These are phyloP conservation scores for Tretioscincus oriximinensis DNA, from an alignment of 2,113 vertebrate species.

Conservation along the genomic window DNA sequence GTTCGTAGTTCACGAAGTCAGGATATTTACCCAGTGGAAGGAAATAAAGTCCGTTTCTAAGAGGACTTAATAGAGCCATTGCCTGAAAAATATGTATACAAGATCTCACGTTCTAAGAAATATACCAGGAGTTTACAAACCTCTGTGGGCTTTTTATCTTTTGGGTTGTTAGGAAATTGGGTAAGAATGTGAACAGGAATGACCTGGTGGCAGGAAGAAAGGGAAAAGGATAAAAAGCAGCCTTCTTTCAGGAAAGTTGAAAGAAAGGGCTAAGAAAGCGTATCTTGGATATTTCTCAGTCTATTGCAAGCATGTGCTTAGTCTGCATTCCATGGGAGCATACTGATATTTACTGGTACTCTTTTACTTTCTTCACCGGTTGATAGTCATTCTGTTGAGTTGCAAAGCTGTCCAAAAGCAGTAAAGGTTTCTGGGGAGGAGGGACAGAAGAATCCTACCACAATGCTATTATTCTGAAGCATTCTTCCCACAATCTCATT, in stretches of 20 bases:
- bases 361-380: neutral
- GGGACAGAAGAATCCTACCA: neutral
- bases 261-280: neutral
- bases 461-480: neutral
- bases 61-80: neutral
- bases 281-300: neutral
- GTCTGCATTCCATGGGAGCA: neutral
- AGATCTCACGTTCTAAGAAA: neutral
- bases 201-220: neutral
- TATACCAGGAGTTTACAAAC: neutral
- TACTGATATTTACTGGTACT: neutral
- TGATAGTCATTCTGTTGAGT: neutral
- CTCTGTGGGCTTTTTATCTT: neutral
- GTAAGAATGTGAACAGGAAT: neutral
- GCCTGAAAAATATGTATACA: neutral
- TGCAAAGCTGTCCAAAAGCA: conserved; percentile 3
- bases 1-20: neutral
- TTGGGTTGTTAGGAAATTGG: neutral
- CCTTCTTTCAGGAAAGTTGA: neutral
- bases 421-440: neutral
- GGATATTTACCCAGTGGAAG: neutral
- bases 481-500: neutral
- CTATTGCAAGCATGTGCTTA: neutral
- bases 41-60: neutral
- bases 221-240: neutral